phyloP scores from a whole-genome alignment of 2,888 invertebrate species.

The Deilephila elpenor region DNA sequence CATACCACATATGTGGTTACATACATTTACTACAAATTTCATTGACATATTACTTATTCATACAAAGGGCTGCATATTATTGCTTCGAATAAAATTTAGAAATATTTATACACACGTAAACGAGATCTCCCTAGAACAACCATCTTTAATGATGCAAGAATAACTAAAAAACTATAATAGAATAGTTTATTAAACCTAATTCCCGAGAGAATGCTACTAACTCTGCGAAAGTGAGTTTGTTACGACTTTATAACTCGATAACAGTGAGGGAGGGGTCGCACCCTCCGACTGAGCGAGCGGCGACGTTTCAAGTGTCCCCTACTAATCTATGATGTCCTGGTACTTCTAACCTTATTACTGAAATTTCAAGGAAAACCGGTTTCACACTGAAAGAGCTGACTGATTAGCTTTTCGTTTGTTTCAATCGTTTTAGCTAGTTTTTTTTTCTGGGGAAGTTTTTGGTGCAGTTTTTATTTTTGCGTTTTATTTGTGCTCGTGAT shows the following conservation, averaged over 20 bases:
- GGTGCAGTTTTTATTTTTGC: not conserved
- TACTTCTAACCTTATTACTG: conserved; percentile 82
- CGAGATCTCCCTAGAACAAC: too few relatives aligned
- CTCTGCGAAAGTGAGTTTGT: conserved; percentile 8
- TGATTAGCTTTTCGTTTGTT: not conserved
- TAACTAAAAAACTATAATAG: not conserved
- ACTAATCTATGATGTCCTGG: conserved; percentile 61
- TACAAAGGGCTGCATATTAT: too few relatives aligned
- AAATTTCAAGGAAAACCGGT: conserved; percentile 75
- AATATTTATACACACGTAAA: too few relatives aligned
- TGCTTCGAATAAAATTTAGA: too few relatives aligned
- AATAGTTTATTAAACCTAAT: conserved; percentile 29
- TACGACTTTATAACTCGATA: conserved; percentile 21
- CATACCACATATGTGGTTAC: too few relatives aligned
- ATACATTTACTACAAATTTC: too few relatives aligned
- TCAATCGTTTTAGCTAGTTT: not conserved
- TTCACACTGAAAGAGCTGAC: conserved; percentile 12
- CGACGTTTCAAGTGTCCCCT: conserved; percentile 42
- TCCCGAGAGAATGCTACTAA: not conserved
- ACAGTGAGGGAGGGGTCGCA: not conserved
- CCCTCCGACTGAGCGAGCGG: conserved; percentile 23
- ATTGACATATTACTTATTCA: too few relatives aligned
- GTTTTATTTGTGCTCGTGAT: too few relatives aligned
- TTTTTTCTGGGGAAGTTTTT: conserved; percentile 5
- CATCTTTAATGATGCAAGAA: not conserved